Evolutionary conservation across 2,797 vertebrate genomes (phyloP), one percentile per base, ranked within the genome.

Genomic region (Macroramphosus scolopax): DNA sequence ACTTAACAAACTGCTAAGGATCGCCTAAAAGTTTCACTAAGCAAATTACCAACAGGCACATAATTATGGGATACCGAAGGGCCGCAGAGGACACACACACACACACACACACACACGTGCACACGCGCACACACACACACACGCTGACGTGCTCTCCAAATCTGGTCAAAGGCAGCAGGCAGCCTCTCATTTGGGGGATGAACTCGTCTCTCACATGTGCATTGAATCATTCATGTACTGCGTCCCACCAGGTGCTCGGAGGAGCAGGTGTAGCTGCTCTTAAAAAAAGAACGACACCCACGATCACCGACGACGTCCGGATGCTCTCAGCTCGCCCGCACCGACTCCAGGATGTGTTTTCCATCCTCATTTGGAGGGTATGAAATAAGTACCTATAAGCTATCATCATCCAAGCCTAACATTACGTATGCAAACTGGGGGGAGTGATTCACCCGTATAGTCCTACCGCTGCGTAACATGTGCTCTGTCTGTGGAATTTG

Each of bases 401-500:
- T 35, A 45, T 68, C 65, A 39, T 64, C 58, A 62, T 51, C 47
- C 50, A 12, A 44, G 26, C 17, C 25, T 33, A 44, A 35, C 45
- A 63, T 80, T 56, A 62, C 26, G 5, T 33, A 68, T 61, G 65
- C 66, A 77, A 70, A 78, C 40, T 26, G 8, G 68, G 48, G n/a
- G 29, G 41, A 40, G 40, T 28, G 47, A 73, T 78, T 72, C 62
- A 44, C 58, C 49, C 56, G 38, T 44, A 54, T 78, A 65, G 38
- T 79, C 69, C 59, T 24, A 38, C 36, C 18, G 22, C 30, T 33
- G 18, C 63, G 54, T 58, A 76, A 70, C 72, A 78, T 69, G 63
- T 61, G 74, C 62, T 63, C 64, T 82, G 75, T 81, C 78, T 67
- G 64, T 74, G 72, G 76, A 78, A 80, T 87, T 79, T 67, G 77